phyloP scores from a whole-genome alignment of 2,113 vertebrate genomes.

The Parotia lawesii region DNA sequence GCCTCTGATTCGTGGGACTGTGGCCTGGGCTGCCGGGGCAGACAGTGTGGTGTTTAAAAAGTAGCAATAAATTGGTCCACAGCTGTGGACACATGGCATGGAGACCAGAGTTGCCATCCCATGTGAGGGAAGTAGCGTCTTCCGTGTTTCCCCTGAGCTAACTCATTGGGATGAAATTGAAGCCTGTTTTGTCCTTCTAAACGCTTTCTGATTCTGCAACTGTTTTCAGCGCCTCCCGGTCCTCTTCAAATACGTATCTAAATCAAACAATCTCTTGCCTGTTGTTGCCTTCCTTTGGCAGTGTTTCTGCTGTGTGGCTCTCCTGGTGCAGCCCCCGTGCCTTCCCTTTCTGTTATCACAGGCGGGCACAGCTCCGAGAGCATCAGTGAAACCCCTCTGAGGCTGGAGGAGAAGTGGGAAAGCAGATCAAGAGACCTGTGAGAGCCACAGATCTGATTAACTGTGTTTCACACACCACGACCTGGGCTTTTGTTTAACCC shows the following conservation, averaged over 20 bases:
- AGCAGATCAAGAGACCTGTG: neutral
- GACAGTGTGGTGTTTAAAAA: neutral
- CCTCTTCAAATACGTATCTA: neutral
- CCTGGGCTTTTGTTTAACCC: neutral
- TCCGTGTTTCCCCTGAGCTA: neutral
- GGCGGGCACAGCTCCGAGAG: neutral
- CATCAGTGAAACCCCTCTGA: neutral
- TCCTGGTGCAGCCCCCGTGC: neutral
- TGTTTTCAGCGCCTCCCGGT: neutral
- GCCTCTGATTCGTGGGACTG: neutral
- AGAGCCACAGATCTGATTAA: neutral
- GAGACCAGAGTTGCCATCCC: neutral
- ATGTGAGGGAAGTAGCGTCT: rapidly evolving
- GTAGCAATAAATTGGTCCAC: neutral
- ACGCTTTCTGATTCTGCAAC: neutral
- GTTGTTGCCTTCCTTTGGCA: neutral
- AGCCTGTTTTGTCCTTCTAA: neutral
- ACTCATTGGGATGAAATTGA: neutral
- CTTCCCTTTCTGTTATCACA: neutral
- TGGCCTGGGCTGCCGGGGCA: rapidly evolving
- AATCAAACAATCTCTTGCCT: neutral
- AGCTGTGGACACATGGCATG: rapidly evolving
- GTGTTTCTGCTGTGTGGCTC: neutral
- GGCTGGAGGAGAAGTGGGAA: neutral
- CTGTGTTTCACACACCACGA: neutral